These are phyloP conservation scores for Forbesichthys papilliferus DNA, from an alignment of 2,113 vertebrate genomes.

Conservation along the genomic window DNA sequence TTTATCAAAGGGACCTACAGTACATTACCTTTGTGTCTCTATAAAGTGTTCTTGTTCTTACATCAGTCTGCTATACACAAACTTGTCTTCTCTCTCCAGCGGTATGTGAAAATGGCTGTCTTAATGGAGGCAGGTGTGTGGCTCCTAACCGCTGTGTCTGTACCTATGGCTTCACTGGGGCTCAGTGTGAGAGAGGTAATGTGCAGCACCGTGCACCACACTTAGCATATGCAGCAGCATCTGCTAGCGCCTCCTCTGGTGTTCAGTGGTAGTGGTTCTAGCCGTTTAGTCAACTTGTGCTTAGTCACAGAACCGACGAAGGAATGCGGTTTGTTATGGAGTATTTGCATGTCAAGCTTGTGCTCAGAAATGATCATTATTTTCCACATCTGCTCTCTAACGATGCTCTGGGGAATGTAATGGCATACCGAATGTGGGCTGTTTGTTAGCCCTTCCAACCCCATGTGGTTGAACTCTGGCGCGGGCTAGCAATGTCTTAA, in stretches of 20 bases:
- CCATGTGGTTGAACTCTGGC: constrained; percentile 59
- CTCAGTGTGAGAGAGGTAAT: constrained; percentile 98
- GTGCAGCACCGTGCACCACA: constrained; percentile 26
- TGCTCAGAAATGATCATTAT: constrained; percentile 53
- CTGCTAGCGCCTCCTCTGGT: not conserved
- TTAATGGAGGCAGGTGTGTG: constrained; percentile 93
- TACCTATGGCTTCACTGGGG: constrained; percentile 95
- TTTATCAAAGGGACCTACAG: not conserved
- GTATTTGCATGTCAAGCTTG: constrained; percentile 50
- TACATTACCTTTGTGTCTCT: not conserved
- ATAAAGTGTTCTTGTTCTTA: constrained; percentile 28
- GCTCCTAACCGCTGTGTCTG: constrained; percentile 96
- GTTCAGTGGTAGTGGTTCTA: constrained; percentile 32
- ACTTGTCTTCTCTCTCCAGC: constrained; percentile 75
- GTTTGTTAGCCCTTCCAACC: constrained; percentile 64
- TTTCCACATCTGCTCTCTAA: constrained; percentile 70
- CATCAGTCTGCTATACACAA: too few species aligned
- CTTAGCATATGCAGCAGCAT: not conserved
- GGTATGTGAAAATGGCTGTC: constrained; percentile 95
- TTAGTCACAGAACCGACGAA: constrained; percentile 50
- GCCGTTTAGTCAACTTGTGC: constrained; percentile 40
- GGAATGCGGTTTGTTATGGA: constrained; percentile 63
- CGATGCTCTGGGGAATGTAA: constrained; percentile 47
- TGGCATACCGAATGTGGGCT: constrained; percentile 50
- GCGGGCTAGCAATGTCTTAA: constrained; percentile 44